phyloP scores from a whole-genome alignment of 2,888 invertebrate species.

The Thelaira solivaga region DNA sequence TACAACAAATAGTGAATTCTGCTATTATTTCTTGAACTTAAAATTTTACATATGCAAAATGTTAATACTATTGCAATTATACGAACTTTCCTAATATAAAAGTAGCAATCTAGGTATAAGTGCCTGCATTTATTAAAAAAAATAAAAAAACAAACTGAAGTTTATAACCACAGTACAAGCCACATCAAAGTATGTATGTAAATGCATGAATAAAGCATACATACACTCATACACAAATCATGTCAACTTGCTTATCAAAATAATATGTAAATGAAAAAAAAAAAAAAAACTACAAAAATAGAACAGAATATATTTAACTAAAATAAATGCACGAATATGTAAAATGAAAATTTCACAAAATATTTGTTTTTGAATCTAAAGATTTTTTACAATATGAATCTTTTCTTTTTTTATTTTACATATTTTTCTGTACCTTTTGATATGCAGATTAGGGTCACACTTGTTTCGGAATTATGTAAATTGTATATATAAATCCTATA shows the following conservation, averaged over 20 bases:
- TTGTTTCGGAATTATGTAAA: constrained; percentile 1
- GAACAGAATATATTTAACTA: neutral
- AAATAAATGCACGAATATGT: too few species aligned
- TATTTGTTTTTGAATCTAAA: constrained; percentile 1
- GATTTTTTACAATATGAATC: neutral
- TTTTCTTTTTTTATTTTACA: neutral
- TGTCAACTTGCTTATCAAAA: constrained; percentile 31
- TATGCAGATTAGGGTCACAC: constrained; percentile 37
- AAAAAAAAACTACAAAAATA: neutral
- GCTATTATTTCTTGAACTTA: too few species aligned
- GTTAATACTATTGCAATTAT: too few species aligned
- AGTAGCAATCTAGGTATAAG: too few species aligned
- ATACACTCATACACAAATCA: too few species aligned
- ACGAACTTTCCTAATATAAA: too few species aligned
- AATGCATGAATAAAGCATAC: neutral
- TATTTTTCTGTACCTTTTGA: neutral
- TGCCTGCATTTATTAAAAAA: too few species aligned
- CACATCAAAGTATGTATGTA: too few species aligned
- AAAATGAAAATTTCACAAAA: neutral
- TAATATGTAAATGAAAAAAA: constrained; percentile 18
- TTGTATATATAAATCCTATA: neutral
- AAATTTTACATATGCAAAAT: too few species aligned
- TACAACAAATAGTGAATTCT: too few species aligned
- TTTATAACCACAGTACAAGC: too few species aligned
- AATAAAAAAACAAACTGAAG: too few species aligned